phyloP scores from a whole-genome alignment of 2,113 vertebrate genomes.

The Gavia stellata region DNA sequence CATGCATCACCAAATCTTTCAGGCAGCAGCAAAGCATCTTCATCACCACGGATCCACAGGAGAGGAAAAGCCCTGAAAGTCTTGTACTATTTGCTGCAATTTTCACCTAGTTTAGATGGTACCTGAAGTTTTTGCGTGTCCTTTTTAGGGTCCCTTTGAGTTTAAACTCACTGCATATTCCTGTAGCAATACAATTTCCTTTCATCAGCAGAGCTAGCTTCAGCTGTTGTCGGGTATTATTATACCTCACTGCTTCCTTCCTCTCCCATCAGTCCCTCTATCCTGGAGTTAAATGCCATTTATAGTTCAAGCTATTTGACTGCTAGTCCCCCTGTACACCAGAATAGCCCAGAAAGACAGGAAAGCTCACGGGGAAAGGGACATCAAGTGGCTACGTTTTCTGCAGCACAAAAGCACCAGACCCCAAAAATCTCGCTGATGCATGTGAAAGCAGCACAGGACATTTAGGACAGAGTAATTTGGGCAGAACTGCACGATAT shows the following conservation, averaged over 20 bases:
- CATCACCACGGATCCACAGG: not conserved
- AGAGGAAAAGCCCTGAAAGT: not conserved
- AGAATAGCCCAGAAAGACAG: not conserved
- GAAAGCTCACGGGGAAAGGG: not conserved
- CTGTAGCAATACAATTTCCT: not conserved
- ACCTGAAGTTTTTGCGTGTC: not conserved
- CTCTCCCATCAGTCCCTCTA: not conserved
- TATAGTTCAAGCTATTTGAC: not conserved
- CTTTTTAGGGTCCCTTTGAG: not conserved
- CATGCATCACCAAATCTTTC: not conserved
- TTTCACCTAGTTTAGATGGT: not conserved
- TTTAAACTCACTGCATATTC: not conserved
- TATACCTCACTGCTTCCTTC: conserved; percentile 18
- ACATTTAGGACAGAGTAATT: not conserved
- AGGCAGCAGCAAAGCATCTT: not conserved
- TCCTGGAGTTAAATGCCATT: not conserved
- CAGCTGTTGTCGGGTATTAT: conserved; percentile 47
- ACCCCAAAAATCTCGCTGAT: not conserved
- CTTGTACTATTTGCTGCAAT: not conserved
- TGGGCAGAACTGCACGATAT: not conserved
- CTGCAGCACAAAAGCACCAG: not conserved
- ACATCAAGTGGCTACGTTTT: not conserved
- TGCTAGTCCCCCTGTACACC: not conserved
- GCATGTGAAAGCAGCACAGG: not conserved
- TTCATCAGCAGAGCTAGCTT: not conserved